These are phyloP conservation scores for Morone chrysops DNA, from an alignment of 2,113 vertebrate genomes.

Conservation along the genomic window DNA sequence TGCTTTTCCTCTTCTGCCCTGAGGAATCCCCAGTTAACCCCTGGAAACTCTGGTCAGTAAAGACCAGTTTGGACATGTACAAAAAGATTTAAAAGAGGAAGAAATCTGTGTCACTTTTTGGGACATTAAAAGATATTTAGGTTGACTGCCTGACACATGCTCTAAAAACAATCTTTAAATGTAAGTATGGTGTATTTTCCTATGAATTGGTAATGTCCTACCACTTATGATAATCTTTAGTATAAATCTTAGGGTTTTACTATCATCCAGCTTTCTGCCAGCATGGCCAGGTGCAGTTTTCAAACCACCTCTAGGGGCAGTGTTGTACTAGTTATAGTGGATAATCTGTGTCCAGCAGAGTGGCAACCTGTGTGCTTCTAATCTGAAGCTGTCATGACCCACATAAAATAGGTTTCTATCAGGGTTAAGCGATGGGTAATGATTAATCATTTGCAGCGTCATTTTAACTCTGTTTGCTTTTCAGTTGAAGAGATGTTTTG, in stretches of 20 bases:
- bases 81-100: background rate
- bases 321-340: conserved; percentile 38
- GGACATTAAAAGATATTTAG: background rate
- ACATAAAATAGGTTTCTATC: conserved; percentile 17
- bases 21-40: conserved; percentile 7
- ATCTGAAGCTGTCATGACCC: conserved; percentile 15
- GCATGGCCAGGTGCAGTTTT: background rate
- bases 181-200: background rate
- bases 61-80: background rate
- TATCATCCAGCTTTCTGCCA: background rate
- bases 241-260: background rate
- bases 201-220: background rate
- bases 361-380: conserved; percentile 20
- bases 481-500: background rate
- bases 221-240: background rate
- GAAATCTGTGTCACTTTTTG: background rate
- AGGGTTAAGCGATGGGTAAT: background rate
- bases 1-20: background rate
- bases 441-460: conserved; percentile 19
- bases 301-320: conserved; percentile 61
- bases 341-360: background rate
- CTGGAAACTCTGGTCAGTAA: background rate
- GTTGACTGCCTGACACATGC: background rate
- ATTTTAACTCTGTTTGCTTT: background rate
- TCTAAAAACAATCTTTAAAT: background rate